Conservation (phyloP, 2,113 vertebrate species). For the Tachysurus vachellii region DNA sequence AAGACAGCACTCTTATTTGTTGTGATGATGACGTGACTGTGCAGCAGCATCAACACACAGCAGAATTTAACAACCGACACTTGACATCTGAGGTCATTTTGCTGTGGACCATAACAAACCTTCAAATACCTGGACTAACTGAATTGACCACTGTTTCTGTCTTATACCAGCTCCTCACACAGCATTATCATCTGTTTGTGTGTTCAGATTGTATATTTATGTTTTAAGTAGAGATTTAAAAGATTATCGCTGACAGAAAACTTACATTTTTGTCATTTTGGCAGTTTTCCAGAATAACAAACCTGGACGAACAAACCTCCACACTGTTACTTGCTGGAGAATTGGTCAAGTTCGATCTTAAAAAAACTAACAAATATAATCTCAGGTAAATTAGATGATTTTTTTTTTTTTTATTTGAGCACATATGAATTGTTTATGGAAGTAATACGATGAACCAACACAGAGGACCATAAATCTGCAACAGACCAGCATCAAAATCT, state of each 20-base stretch:
- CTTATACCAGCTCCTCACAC: neutral
- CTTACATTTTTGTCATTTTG: neutral
- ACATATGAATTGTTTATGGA: constrained; percentile 75
- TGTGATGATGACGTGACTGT: neutral
- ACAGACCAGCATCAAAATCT: constrained; percentile 74
- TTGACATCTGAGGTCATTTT: neutral
- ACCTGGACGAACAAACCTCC: neutral
- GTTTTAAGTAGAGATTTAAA: neutral
- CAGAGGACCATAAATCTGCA: constrained; percentile 74
- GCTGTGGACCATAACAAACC: neutral
- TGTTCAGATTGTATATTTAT: neutral
- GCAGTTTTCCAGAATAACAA: neutral
- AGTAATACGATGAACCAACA: constrained; percentile 74
- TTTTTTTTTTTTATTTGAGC: constrained; percentile 71
- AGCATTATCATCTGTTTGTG: neutral
- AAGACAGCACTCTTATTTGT: neutral
- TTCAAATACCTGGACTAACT: neutral
- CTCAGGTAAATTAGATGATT: constrained; percentile 41
- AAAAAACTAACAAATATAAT: neutral
- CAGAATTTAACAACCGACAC: neutral
- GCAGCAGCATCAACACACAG: neutral
- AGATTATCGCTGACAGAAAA: neutral
- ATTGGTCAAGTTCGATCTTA: neutral
- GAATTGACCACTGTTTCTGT: neutral
- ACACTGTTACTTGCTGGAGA: constrained; percentile 40